A percentile compares a stretch with the other conserved stretches of the same genome.
Evolutionary conservation across 1,140 invertebrate genomes (phyloP).

Genomic region (Halesus radiatus): DNA sequence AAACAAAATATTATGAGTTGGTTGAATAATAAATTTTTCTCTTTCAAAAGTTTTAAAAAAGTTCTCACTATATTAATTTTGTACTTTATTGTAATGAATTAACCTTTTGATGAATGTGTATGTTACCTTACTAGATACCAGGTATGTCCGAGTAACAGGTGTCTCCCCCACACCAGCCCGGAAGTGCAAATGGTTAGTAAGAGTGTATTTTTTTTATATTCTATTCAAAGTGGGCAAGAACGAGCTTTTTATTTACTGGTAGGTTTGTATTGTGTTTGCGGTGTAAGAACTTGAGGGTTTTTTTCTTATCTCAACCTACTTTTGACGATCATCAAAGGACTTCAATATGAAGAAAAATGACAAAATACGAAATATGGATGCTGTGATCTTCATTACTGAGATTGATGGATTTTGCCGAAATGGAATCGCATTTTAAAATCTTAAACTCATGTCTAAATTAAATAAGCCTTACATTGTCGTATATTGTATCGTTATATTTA

Average conservation of each 20-base stretch:
- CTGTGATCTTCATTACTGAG: too few species aligned
- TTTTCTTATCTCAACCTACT: too few species aligned
- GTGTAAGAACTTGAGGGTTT: too few species aligned
- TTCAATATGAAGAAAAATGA: too few species aligned
- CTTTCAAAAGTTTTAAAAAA: background rate
- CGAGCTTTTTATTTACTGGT: constrained; percentile 16
- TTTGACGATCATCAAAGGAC: too few species aligned
- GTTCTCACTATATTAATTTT: background rate
- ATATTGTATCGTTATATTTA: too few species aligned
- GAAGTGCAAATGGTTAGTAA: constrained; percentile 38
- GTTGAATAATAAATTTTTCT: background rate
- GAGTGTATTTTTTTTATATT: constrained; percentile 21
- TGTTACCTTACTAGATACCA: constrained; percentile 8
- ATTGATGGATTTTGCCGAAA: too few species aligned
- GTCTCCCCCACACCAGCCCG: constrained; percentile 15
- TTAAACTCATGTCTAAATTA: too few species aligned
- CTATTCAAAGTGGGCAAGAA: background rate
- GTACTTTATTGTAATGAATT: background rate
- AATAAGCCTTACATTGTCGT: too few species aligned
- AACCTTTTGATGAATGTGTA: background rate
- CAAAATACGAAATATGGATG: too few species aligned
- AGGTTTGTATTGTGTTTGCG: background rate
- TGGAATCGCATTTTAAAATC: too few species aligned
- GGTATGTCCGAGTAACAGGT: constrained; percentile 20
- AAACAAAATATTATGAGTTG: background rate